Conservation (phyloP, 2,113 vertebrate genomes). For the Cnemophilus loriae region DNA sequence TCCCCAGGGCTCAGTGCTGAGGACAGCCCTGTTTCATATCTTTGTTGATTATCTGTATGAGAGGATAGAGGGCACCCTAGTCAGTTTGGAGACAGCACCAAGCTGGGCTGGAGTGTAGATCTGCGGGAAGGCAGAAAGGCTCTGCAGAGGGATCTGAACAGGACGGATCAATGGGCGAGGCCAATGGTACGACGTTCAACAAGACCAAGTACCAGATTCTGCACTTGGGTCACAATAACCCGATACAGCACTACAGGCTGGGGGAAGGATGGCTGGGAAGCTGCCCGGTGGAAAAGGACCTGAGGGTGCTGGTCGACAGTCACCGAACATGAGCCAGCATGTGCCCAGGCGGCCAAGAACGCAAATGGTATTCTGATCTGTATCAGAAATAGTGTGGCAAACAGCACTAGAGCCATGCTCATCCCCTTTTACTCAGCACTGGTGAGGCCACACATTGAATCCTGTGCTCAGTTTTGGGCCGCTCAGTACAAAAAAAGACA, state of each 20-base stretch:
- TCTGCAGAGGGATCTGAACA: not conserved
- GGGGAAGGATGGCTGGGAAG: not conserved
- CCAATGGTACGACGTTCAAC: fast-evolving
- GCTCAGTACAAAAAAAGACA: not conserved
- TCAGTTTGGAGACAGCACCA: not conserved
- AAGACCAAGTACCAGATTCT: not conserved
- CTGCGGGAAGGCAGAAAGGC: not conserved
- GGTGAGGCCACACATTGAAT: not conserved
- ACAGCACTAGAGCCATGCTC: not conserved
- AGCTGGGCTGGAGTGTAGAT: not conserved
- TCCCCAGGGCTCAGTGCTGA: not conserved
- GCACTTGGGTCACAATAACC: not conserved
- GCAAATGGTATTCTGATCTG: not conserved
- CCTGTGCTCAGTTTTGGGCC: not conserved
- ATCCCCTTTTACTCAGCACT: not conserved
- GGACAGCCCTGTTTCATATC: not conserved
- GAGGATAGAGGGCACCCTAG: fast-evolving
- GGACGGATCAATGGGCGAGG: not conserved
- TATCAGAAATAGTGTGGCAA: not conserved
- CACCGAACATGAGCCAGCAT: not conserved
- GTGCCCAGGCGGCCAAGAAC: not conserved
- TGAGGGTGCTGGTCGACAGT: fast-evolving
- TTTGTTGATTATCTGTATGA: not conserved
- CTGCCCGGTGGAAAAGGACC: not conserved
- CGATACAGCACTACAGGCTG: fast-evolving